Conservation (phyloP, 2,113 vertebrate species). For the Gymnarchus niloticus region DNA sequence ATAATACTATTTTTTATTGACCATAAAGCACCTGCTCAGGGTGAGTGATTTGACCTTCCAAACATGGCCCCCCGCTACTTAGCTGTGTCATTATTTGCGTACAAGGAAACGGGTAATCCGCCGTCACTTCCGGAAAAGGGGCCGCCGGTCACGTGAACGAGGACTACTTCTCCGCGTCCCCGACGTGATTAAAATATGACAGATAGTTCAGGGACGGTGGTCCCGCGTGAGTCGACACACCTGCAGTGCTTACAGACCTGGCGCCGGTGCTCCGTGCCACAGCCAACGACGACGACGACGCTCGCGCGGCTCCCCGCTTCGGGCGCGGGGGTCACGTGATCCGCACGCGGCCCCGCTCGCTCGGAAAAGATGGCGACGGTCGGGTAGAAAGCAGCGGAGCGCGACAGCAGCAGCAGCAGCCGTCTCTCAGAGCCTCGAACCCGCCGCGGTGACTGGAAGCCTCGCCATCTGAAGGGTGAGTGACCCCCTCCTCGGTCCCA, state of each 20-base stretch:
- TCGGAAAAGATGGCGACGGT: constrained; percentile 87
- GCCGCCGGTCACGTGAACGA: constrained; percentile 60
- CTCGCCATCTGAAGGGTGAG: constrained; percentile 43
- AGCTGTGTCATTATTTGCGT: constrained; percentile 20
- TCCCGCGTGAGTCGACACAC: constrained; percentile 16
- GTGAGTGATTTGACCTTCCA: constrained; percentile 39
- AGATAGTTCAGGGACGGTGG: constrained; percentile 38
- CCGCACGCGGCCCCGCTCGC: constrained; percentile 60
- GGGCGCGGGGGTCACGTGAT: constrained; percentile 73
- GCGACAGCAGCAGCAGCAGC: constrained; percentile 48
- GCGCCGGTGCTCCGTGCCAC: not conserved
- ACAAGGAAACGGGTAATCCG: constrained; percentile 33
- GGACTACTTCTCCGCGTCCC: constrained; percentile 62
- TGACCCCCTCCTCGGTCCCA: not conserved
- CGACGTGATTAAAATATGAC: constrained; percentile 56
- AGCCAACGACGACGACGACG: not conserved
- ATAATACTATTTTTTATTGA: not conserved
- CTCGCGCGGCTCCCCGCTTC: constrained; percentile 28
- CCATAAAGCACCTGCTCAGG: not conserved
- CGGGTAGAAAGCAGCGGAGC: constrained; percentile 75
- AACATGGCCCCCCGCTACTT: constrained; percentile 37
- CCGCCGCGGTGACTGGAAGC: constrained; percentile 32
- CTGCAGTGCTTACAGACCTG: not conserved
- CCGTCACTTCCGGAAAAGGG: constrained; percentile 60
- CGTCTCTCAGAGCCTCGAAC: constrained; percentile 36